Evolutionary conservation across 2,888 invertebrate genomes (phyloP).

Genomic region (Protophormia terraenovae): DNA sequence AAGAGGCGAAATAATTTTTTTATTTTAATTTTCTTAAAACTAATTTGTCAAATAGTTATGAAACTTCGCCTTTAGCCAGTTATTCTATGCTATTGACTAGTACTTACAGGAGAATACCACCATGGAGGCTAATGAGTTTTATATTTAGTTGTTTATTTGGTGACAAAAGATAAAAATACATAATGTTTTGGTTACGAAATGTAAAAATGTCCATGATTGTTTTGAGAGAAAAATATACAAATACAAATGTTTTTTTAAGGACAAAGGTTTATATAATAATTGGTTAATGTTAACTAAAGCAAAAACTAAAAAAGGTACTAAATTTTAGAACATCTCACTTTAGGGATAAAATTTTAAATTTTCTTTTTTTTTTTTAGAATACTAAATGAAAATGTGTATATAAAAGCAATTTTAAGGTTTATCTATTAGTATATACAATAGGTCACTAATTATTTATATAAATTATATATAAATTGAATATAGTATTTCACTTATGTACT

Average conservation of each 20-base stretch:
- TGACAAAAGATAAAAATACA: conserved; percentile 67
- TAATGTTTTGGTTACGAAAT: conserved; percentile 64
- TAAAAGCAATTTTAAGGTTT: background rate
- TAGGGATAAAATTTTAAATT: too few relatives aligned
- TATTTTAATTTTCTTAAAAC: background rate
- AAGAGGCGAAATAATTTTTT: background rate
- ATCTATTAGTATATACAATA: background rate
- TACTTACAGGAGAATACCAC: conserved; percentile 97
- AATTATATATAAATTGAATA: too few relatives aligned
- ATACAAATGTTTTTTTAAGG: background rate
- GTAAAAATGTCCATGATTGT: conserved; percentile 55
- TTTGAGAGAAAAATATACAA: conserved; percentile 15
- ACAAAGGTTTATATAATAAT: background rate
- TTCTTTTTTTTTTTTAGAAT: too few relatives aligned
- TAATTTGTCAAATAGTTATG: too few relatives aligned
- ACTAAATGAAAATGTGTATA: too few relatives aligned
- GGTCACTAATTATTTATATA: too few relatives aligned
- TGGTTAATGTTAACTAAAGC: conserved; percentile 31
- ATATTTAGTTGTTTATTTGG: conserved; percentile 69
- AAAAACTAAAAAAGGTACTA: conserved; percentile 33
- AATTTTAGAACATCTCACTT: conserved; percentile 16
- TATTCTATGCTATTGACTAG: conserved; percentile 68
- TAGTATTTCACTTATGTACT: too few relatives aligned
- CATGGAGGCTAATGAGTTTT: conserved; percentile 88
- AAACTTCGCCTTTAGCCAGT: background rate